Conservation (phyloP, 2,113 vertebrate genomes). For the Platichthys flesus region DNA sequence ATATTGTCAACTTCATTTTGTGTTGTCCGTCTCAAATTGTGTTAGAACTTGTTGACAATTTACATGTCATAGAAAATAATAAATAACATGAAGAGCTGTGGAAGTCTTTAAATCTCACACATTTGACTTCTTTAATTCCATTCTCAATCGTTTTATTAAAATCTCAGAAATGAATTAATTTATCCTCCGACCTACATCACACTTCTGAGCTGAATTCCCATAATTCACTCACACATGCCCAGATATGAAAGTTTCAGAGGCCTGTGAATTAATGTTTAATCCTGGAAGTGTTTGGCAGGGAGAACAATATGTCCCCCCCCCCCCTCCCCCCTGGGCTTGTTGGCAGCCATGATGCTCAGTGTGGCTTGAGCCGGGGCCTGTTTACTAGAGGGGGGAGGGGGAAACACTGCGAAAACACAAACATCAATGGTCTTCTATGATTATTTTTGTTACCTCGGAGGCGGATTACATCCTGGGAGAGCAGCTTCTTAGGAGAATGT, state of each 20-base stretch:
- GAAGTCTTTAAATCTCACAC: slow-evolving; percentile 6
- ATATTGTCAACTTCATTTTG: too few relatives aligned
- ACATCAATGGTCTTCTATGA: slow-evolving; percentile 35
- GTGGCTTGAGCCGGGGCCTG: slow-evolving; percentile 39
- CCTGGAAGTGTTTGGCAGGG: slow-evolving; percentile 69
- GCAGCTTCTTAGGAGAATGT: slow-evolving; percentile 1
- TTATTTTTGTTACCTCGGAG: slow-evolving; percentile 52
- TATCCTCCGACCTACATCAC: slow-evolving; percentile 17
- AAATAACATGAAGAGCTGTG: too few relatives aligned
- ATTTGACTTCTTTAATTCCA: slow-evolving; percentile 7
- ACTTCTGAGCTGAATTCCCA: slow-evolving; percentile 44
- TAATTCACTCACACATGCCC: slow-evolving; percentile 45
- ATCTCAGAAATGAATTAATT: slow-evolving; percentile 21
- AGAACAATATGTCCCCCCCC: slow-evolving; percentile 78
- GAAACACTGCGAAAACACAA: slow-evolving; percentile 33
- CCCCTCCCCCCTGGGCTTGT: slow-evolving; percentile 66
- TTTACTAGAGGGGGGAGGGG: slow-evolving; percentile 46
- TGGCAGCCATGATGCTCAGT: slow-evolving; percentile 67
- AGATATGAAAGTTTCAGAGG: slow-evolving; percentile 80
- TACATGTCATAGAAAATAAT: too few relatives aligned
- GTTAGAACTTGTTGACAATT: too few relatives aligned
- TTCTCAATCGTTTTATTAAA: slow-evolving; percentile 34
- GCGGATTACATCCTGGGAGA: slow-evolving; percentile 45
- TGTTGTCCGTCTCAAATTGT: too few relatives aligned
- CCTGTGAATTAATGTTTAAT: slow-evolving; percentile 80